These are phyloP conservation scores for Caenorhabditis wallacei DNA, from an alignment of 2,888 invertebrate genomes.

Conservation along the genomic window DNA sequence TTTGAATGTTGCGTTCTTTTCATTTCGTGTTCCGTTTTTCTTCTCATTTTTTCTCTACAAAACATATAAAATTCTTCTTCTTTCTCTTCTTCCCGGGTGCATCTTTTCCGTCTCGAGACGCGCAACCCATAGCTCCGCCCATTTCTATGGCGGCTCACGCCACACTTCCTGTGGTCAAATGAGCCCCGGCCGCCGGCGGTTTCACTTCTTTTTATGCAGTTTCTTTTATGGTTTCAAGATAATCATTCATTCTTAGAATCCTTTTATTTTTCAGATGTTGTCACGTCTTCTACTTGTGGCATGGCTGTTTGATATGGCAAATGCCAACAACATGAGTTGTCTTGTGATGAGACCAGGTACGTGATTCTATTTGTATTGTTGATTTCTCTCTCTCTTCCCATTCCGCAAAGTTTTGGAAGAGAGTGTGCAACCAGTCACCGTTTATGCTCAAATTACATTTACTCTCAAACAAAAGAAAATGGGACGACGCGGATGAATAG, in stretches of 20 bases:
- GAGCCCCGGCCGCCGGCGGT: constrained; percentile 22
- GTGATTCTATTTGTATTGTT: constrained; percentile 37
- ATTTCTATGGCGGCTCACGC: constrained; percentile 56
- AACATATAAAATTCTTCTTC: constrained; percentile 30
- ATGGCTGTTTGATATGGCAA: constrained; percentile 24
- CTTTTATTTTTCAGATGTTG: constrained; percentile 19
- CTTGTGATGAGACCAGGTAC: constrained; percentile 66
- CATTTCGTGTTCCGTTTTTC: constrained; percentile 46
- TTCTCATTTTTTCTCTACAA: constrained; percentile 2
- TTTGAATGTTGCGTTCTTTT: constrained; percentile 41
- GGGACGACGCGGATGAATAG: constrained; percentile 51
- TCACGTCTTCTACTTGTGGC: constrained; percentile 40
- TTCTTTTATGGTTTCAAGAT: constrained; percentile 8
- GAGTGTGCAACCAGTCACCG: constrained; percentile 35
- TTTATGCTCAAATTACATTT: constrained; percentile 63
- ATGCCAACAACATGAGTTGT: constrained; percentile 61
- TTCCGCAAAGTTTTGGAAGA: constrained; percentile 38
- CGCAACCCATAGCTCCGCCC: constrained; percentile 42
- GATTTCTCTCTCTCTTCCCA: neutral
- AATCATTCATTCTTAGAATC: neutral
- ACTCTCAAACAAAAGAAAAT: constrained; percentile 35
- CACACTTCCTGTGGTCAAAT: constrained; percentile 64
- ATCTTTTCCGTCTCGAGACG: constrained; percentile 50
- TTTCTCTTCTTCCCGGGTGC: constrained; percentile 27
- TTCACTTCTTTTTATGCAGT: constrained; percentile 27